Percentiles rank a stretch among this genome's conserved stretches.
phyloP scores from a whole-genome alignment of 2,888 invertebrate genomes.

The Melipona bicolor region DNA sequence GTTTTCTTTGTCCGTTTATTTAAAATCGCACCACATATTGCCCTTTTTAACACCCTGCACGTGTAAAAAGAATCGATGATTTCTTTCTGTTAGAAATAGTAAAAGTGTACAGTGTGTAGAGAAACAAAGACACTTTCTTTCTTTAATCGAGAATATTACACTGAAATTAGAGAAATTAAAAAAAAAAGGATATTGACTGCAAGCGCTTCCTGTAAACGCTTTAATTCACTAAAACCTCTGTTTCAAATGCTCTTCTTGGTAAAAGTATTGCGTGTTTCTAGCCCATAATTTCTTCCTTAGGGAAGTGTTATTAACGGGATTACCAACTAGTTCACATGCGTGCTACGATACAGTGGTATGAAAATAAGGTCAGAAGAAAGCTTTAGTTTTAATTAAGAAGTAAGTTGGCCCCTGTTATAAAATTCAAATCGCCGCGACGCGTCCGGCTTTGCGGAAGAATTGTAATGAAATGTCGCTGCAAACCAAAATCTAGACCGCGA shows the following conservation, averaged over 20 bases:
- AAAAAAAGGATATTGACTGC: neutral
- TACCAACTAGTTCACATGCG: slow-evolving; percentile 63
- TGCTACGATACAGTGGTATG: slow-evolving; percentile 38
- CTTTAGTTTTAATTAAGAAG: slow-evolving; percentile 64
- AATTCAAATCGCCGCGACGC: slow-evolving; percentile 1
- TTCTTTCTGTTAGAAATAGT: too few species aligned
- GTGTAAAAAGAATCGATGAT: too few species aligned
- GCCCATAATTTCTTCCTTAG: slow-evolving; percentile 55
- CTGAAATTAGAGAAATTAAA: neutral
- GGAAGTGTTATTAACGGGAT: slow-evolving; percentile 65
- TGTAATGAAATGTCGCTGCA: too few species aligned
- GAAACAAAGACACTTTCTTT: neutral
- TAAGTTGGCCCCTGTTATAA: slow-evolving; percentile 5
- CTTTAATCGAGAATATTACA: neutral
- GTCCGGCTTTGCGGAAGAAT: neutral
- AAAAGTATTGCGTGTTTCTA: slow-evolving; percentile 58
- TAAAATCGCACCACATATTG: too few species aligned
- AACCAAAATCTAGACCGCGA: too few species aligned
- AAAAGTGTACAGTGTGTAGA: neutral
- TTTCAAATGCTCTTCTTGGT: slow-evolving; percentile 40
- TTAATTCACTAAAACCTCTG: slow-evolving; percentile 51
- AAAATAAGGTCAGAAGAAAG: slow-evolving; percentile 57
- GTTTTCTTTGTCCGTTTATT: too few species aligned
- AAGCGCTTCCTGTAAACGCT: slow-evolving; percentile 29
- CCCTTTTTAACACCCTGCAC: too few species aligned